A percentile compares a stretch with the other conserved stretches of the same genome.
Conservation (phyloP, 2,888 invertebrate species). For the Agriopis leucophaearia region DNA sequence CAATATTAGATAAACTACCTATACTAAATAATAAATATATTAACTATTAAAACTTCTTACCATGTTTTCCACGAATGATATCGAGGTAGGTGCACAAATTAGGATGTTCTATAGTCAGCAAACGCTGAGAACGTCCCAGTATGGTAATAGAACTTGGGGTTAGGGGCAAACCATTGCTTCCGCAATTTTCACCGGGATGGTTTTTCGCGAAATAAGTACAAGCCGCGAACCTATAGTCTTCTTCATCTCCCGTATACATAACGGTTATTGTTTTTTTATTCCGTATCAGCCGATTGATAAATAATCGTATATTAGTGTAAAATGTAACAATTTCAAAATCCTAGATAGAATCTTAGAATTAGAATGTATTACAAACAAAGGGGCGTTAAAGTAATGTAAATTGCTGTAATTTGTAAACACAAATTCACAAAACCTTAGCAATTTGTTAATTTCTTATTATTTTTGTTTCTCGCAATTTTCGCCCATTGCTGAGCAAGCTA, state of each 20-base stretch:
- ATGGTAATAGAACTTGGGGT: conserved; percentile 99
- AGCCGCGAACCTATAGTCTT: conserved; percentile 89
- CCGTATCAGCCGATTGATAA: neutral
- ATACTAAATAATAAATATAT: too few relatives aligned
- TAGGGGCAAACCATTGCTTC: conserved; percentile 97
- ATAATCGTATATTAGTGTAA: neutral
- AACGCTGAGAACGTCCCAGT: conserved; percentile 93
- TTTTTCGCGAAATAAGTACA: conserved; percentile 96
- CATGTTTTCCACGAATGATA: conserved; percentile 97
- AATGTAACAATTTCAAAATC: neutral
- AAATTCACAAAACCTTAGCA: too few relatives aligned
- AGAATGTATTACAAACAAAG: too few relatives aligned
- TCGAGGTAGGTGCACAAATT: conserved; percentile 96
- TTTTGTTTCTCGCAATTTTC: too few relatives aligned
- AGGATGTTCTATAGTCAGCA: conserved; percentile 92
- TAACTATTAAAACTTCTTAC: conserved; percentile 78
- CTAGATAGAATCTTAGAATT: too few relatives aligned
- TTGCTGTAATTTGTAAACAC: too few relatives aligned
- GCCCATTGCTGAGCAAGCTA: too few relatives aligned
- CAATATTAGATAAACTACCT: too few relatives aligned
- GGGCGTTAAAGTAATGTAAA: too few relatives aligned
- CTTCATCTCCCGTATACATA: conserved; percentile 60
- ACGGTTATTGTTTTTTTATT: neutral
- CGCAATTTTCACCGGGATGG: conserved; percentile 96
- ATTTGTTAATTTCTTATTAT: too few relatives aligned